phyloP scores from a whole-genome alignment of 2,113 vertebrate genomes.

The Chitala chitala region DNA sequence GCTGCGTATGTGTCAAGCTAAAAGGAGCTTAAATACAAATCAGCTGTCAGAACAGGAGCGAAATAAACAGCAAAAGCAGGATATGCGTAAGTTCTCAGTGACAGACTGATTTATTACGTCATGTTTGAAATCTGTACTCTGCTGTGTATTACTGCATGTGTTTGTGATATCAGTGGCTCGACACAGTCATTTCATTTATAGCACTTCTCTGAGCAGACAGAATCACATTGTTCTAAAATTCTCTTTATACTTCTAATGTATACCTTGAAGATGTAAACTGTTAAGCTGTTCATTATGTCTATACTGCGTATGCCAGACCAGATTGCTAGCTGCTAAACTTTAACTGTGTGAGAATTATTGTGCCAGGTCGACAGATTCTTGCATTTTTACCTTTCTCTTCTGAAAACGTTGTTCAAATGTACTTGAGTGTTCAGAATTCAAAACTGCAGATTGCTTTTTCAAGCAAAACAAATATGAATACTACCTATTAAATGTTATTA shows the following conservation, averaged over 20 bases:
- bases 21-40: conserved; percentile 11
- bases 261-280: not conserved
- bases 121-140: conserved; percentile 1
- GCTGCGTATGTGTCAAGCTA: conserved; percentile 6
- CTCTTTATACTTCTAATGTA: not conserved
- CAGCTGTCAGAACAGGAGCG: not conserved
- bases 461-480: too few relatives aligned
- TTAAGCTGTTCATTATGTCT: not conserved
- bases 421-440: too few relatives aligned
- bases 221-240: not conserved
- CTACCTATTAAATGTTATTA: not conserved
- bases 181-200: not conserved
- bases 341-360: too few relatives aligned
- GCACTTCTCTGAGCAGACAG: not conserved
- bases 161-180: not conserved
- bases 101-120: conserved; percentile 14
- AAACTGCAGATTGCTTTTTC: too few relatives aligned
- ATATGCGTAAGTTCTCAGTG: not conserved
- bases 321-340: too few relatives aligned
- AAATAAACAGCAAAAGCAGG: not conserved
- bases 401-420: too few relatives aligned
- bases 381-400: too few relatives aligned
- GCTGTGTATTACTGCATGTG: not conserved
- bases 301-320: conserved; percentile 6
- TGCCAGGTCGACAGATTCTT: too few relatives aligned